These are phyloP conservation scores for Bombus consobrinus DNA, from an alignment of 1,140 invertebrate genomes.

Conservation along the genomic window DNA sequence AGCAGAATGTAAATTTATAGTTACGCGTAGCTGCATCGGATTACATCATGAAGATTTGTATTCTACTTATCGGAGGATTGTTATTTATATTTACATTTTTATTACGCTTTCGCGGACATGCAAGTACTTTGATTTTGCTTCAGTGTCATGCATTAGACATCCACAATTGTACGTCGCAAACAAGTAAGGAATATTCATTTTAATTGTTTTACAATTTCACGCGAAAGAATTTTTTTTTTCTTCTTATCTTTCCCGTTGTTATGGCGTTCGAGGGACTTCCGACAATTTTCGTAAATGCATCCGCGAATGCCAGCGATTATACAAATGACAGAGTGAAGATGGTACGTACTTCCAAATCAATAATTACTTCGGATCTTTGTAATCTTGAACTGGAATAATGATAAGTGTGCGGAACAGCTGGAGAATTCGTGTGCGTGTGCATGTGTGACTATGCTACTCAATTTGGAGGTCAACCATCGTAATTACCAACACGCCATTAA, in stretches of 20 bases:
- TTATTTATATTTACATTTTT: background rate
- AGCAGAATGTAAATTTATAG: background rate
- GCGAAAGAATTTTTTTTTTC: background rate
- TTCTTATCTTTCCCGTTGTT: background rate
- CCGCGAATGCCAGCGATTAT: slow-evolving; percentile 48
- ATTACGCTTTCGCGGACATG: background rate
- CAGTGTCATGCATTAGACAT: background rate
- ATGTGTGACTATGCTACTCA: slow-evolving; percentile 6
- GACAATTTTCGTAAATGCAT: slow-evolving; percentile 46
- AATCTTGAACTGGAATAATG: slow-evolving; percentile 57
- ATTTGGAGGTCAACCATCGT: slow-evolving; percentile 44
- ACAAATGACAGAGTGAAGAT: slow-evolving; percentile 49
- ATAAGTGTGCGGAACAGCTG: slow-evolving; percentile 6
- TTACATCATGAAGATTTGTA: background rate
- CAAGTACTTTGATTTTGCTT: background rate
- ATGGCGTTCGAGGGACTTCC: background rate
- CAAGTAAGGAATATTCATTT: background rate
- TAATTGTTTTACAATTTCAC: background rate
- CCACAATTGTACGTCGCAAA: background rate
- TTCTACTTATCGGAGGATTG: background rate
- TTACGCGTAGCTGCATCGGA: background rate
- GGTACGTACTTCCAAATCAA: slow-evolving; percentile 55
- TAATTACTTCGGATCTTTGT: slow-evolving; percentile 60
- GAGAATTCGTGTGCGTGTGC: background rate
- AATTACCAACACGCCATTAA: background rate